These are phyloP conservation scores for Pachliopta kotzebuea DNA, from an alignment of 2,888 invertebrate species.

Conservation along the genomic window DNA sequence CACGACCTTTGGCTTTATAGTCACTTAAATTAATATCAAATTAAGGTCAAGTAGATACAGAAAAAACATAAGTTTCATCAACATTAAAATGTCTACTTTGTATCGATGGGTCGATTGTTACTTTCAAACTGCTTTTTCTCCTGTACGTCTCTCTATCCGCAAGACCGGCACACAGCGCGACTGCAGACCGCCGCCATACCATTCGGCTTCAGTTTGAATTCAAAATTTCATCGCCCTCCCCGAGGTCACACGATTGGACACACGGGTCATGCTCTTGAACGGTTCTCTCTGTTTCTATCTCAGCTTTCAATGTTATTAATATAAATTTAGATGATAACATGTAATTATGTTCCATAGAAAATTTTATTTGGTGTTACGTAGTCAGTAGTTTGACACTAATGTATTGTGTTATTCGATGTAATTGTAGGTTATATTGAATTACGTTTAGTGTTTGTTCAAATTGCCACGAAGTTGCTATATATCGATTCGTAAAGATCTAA, in stretches of 20 bases:
- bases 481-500: no score
- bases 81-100: neutral
- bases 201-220: slow-evolving; percentile 19
- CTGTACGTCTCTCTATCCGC: slow-evolving; percentile 41
- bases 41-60: neutral
- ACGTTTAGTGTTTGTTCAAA: no score
- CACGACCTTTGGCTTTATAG: no score
- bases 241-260: slow-evolving; percentile 17
- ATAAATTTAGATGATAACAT: no score
- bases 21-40: no score
- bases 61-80: slow-evolving; percentile 9
- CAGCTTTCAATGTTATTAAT: no score
- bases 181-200: slow-evolving; percentile 19
- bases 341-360: no score
- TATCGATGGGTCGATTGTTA: neutral
- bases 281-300: slow-evolving; percentile 33
- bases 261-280: slow-evolving; percentile 53
- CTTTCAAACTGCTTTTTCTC: slow-evolving; percentile 51
- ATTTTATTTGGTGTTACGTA: no score
- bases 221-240: slow-evolving; percentile 33
- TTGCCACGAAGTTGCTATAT: no score
- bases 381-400: no score
- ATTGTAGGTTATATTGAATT: no score
- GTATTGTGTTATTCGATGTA: no score
- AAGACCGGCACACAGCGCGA: slow-evolving; percentile 27